Evolutionary conservation across 2,113 vertebrate species (phyloP), one percentile per base, ranked within the genome.

Genomic region (Mustelus asterias): DNA sequence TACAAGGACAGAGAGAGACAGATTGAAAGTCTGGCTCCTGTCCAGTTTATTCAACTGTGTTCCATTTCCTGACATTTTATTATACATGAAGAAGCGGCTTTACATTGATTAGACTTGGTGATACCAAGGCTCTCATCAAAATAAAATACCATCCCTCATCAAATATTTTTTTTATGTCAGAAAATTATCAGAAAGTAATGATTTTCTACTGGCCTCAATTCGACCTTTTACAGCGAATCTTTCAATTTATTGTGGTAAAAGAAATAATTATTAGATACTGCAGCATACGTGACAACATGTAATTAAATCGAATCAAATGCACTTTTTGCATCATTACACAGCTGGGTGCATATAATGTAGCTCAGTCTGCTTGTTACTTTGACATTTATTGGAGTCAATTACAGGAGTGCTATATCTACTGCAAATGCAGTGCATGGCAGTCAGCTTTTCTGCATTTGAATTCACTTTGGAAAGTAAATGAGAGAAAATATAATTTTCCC

Each of bases 291-390:
- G 94, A 95, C 94, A 95, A 95, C 94, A 95, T 95, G 26, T 95
- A 95, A 95, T 95, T 95, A 95, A 95, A 95, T 95, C 94, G 69
- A 95, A 95, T 95, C 94, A 95, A 54, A 95, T 95, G 94, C 94
- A 95, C 94, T 95, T 95, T 93, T 95, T 95, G 94, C 41, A 95
- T 95, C 94, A 72, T 95, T 95, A 95, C 94, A 95, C 94, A 95
- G 94, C 94, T 95, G 94, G 94, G 41, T 72, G 94, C 94, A 72
- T 94, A 48, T 95, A 95, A 95, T 95, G 94, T 48, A 29, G 67
- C 94, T 54, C 94, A 54, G 44, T 95, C 94, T 72, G 94, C 67
- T 44, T 95, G 94, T 95, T 95, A 95, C 94, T 72, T 95, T 72
- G 94, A 54, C 94, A 95, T 95, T 95, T 95, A 95, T 95, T 95